These are phyloP conservation scores for Hydrocynus forskahlii DNA, from an alignment of 2,797 vertebrate species.

Conservation along the genomic window DNA sequence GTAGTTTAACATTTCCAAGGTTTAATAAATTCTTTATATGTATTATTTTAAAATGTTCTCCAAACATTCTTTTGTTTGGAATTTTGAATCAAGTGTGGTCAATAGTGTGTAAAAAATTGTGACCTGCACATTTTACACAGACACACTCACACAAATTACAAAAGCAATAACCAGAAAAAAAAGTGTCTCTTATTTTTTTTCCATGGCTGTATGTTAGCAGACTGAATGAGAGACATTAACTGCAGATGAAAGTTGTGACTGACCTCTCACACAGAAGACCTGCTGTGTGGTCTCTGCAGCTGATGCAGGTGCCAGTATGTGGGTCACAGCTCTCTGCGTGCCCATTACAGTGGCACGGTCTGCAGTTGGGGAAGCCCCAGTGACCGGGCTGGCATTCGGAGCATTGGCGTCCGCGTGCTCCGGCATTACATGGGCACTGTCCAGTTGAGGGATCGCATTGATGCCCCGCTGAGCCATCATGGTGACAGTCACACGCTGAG, in stretches of 20 bases:
- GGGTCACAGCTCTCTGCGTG: slow-evolving; percentile 79
- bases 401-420: slow-evolving; percentile 77
- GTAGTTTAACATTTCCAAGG: no score
- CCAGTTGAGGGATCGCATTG: slow-evolving; percentile 80
- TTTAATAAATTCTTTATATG: no score
- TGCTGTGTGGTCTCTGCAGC: slow-evolving; percentile 76
- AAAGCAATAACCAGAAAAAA: no score
- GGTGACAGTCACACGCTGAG: slow-evolving; percentile 84
- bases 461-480: slow-evolving; percentile 76
- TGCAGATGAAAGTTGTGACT: not conserved
- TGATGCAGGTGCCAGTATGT: slow-evolving; percentile 72
- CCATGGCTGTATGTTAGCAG: not conserved
- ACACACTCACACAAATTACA: no score
- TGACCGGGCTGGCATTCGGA: slow-evolving; percentile 80
- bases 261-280: slow-evolving; percentile 83
- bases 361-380: slow-evolving; percentile 85
- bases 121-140: no score
- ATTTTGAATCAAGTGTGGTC: no score
- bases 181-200: no score
- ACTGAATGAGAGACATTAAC: not conserved
- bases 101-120: no score
- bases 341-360: slow-evolving; percentile 83
- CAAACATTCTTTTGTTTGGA: no score
- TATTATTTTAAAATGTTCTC: no score
- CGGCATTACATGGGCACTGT: slow-evolving; percentile 80